These are phyloP conservation scores for Eumacrocentrus americanus DNA, from an alignment of 2,888 invertebrate species.

Conservation along the genomic window DNA sequence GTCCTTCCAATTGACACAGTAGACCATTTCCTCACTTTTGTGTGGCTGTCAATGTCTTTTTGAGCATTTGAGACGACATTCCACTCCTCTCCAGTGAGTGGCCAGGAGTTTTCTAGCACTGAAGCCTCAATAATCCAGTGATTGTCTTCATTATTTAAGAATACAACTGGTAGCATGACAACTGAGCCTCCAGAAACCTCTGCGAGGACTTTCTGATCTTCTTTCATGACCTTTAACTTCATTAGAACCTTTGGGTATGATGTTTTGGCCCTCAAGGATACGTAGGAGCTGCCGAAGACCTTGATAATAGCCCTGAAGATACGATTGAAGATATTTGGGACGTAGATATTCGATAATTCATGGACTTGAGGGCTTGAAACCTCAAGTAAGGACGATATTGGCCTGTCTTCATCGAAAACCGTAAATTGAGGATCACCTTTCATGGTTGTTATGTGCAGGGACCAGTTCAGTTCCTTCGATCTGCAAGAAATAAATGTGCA, in stretches of 20 bases:
- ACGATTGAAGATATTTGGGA: conserved; percentile 39
- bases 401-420: conserved; percentile 12
- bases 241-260: conserved; percentile 38
- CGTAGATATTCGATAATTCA: conserved; percentile 39
- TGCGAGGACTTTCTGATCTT: conserved; percentile 20
- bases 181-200: conserved; percentile 33
- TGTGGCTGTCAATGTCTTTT: neutral
- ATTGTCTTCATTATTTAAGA: neutral
- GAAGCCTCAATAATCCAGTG: conserved; percentile 47
- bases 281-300: conserved; percentile 10
- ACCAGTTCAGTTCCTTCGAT: conserved; percentile 41
- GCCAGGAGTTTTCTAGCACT: conserved; percentile 60
- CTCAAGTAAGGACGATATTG: conserved; percentile 9
- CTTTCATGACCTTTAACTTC: conserved; percentile 31
- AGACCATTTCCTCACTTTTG: conserved; percentile 1
- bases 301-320: conserved; percentile 38
- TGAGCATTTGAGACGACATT: conserved; percentile 44
- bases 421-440: conserved; percentile 41
- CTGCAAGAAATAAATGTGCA: neutral
- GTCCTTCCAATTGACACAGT: conserved; percentile 15
- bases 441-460: conserved; percentile 39
- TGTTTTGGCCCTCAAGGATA: conserved; percentile 39
- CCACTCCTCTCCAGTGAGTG: conserved; percentile 59
- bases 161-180: conserved; percentile 40
- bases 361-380: conserved; percentile 29